Percentiles rank a stretch among this genome's conserved stretches.
Evolutionary conservation across 2,797 vertebrate species (phyloP).

Genomic region (Trichosurus vulpecula): DNA sequence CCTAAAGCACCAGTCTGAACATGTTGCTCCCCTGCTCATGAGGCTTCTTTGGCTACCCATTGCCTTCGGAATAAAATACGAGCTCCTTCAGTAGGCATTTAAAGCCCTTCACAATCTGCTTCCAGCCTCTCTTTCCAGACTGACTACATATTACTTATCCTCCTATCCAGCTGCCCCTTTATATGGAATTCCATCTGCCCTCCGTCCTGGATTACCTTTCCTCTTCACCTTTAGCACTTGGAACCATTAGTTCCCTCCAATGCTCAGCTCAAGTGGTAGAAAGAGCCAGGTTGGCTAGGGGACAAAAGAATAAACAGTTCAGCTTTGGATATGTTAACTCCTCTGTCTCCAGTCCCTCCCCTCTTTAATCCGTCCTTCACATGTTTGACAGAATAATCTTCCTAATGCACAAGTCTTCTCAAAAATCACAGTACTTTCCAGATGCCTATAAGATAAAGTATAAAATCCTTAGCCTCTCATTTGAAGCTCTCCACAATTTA

Average conservation of each 20-base stretch:
- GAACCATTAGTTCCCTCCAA: neutral
- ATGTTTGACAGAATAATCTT: neutral
- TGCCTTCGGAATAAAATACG: neutral
- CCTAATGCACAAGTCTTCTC: neutral
- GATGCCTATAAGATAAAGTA: neutral
- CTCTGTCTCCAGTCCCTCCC: neutral
- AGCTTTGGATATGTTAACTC: neutral
- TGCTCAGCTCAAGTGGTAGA: neutral
- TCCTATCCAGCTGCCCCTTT: neutral
- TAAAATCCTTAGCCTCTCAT: neutral
- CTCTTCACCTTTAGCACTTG: neutral
- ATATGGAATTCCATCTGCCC: neutral
- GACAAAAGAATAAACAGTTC: neutral
- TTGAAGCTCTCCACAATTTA: neutral
- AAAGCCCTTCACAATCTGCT: neutral
- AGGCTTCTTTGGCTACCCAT: neutral
- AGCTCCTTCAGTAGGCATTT: neutral
- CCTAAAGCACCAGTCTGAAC: neutral
- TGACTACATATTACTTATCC: neutral
- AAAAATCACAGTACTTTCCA: neutral
- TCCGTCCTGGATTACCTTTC: neutral
- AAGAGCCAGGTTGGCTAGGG: neutral
- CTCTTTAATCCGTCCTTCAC: neutral
- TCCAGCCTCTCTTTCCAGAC: neutral
- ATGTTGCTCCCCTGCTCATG: neutral